Conservation (phyloP, 2,888 invertebrate genomes). For the Poecilus cupreus region DNA sequence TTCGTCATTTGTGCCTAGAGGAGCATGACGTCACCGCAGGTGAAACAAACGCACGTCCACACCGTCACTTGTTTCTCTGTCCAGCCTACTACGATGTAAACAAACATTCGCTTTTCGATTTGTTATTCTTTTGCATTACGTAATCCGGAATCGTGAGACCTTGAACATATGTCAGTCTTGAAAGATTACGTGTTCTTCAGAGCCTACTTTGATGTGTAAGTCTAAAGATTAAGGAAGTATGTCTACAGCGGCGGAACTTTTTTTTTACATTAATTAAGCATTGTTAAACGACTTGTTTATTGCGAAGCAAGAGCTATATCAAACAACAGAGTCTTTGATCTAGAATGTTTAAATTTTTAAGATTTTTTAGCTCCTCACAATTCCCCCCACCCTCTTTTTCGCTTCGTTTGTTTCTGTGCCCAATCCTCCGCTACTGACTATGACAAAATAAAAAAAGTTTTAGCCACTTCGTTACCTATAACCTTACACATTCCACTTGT, state of each 20-base stretch:
- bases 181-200: background rate
- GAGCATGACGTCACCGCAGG: background rate
- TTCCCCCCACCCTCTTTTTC: too few relatives aligned
- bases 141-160: background rate
- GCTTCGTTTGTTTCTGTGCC: too few relatives aligned
- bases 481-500: background rate
- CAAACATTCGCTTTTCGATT: background rate
- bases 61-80: background rate
- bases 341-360: too few relatives aligned
- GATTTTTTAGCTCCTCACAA: too few relatives aligned
- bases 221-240: background rate
- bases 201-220: background rate
- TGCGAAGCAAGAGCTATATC: too few relatives aligned
- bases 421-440: too few relatives aligned
- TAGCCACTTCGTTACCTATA: too few relatives aligned
- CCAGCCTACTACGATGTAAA: background rate
- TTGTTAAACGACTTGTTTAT: too few relatives aligned
- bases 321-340: too few relatives aligned
- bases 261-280: too few relatives aligned
- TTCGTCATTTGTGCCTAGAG: background rate
- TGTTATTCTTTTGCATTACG: background rate
- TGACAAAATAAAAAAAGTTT: too few relatives aligned
- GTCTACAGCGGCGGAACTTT: too few relatives aligned
- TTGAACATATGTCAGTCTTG: background rate
- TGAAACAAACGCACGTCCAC: background rate